Percentiles rank a stretch among this genome's conserved stretches.
Evolutionary conservation across 2,113 vertebrate genomes (phyloP).

Genomic region (Silurus meridionalis): DNA sequence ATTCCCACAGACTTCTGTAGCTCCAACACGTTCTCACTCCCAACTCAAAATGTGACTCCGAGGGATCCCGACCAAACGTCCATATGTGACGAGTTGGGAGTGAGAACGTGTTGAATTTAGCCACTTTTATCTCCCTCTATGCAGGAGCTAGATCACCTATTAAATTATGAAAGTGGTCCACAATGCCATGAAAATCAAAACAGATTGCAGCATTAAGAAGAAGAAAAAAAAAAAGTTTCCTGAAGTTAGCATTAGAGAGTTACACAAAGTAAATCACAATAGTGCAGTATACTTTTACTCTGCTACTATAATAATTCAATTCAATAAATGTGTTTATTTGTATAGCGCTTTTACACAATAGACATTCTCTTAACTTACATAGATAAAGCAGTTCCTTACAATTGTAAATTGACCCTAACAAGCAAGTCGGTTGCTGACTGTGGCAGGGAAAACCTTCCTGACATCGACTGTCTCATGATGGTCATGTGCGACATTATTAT

Average conservation of each 20-base stretch:
- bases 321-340: too few relatives aligned
- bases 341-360: too few relatives aligned
- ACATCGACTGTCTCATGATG: neutral
- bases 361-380: too few relatives aligned
- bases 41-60: too few relatives aligned
- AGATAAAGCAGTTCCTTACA: too few relatives aligned
- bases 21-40: too few relatives aligned
- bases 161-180: neutral
- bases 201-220: neutral
- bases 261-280: neutral
- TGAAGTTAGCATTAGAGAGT: neutral
- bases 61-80: too few relatives aligned
- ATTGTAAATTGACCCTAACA: too few relatives aligned
- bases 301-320: neutral
- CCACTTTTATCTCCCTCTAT: neutral
- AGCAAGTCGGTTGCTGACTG: too few relatives aligned
- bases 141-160: neutral
- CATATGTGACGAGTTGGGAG: too few relatives aligned
- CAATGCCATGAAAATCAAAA: neutral
- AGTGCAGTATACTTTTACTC: neutral
- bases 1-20: too few relatives aligned
- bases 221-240: neutral
- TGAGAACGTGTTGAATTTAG: neutral
- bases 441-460: too few relatives aligned
- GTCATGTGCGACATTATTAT: neutral